phyloP scores from a whole-genome alignment of 1,140 invertebrate species.

The Papilio xuthus region DNA sequence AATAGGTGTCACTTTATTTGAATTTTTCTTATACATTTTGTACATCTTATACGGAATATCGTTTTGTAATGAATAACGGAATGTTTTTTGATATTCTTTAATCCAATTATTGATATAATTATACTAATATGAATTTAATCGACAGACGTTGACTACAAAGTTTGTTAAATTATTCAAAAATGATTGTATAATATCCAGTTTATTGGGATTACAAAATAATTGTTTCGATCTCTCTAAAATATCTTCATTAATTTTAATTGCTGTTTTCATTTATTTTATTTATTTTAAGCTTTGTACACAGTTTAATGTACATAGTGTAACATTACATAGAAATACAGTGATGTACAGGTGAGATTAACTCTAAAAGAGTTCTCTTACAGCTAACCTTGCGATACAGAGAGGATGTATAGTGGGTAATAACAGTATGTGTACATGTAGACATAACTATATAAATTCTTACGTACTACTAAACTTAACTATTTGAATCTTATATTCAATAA shows the following conservation, averaged over 20 bases:
- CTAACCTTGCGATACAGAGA: too few relatives aligned
- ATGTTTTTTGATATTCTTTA: neutral
- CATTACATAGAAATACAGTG: too few relatives aligned
- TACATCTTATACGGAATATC: neutral
- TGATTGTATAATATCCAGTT: neutral
- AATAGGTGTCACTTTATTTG: conserved; percentile 21
- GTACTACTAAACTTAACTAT: too few relatives aligned
- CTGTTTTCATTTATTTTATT: neutral
- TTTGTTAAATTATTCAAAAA: conserved; percentile 6
- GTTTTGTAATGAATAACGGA: neutral
- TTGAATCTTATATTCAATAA: too few relatives aligned
- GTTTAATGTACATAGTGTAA: too few relatives aligned
- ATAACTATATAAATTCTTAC: too few relatives aligned
- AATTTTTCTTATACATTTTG: conserved; percentile 25
- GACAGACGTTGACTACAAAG: neutral
- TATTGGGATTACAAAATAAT: neutral
- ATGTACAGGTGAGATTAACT: too few relatives aligned
- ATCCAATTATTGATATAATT: conserved; percentile 12
- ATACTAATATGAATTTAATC: conserved; percentile 15
- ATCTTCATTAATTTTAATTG: neutral
- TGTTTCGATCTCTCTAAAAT: neutral
- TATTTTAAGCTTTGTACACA: too few relatives aligned
- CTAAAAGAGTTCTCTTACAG: too few relatives aligned
- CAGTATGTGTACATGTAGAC: too few relatives aligned
- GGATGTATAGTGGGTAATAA: too few relatives aligned